Evolutionary conservation across 2,113 vertebrate genomes (phyloP).

Genomic region (Cyanoramphus novaezelandiae): DNA sequence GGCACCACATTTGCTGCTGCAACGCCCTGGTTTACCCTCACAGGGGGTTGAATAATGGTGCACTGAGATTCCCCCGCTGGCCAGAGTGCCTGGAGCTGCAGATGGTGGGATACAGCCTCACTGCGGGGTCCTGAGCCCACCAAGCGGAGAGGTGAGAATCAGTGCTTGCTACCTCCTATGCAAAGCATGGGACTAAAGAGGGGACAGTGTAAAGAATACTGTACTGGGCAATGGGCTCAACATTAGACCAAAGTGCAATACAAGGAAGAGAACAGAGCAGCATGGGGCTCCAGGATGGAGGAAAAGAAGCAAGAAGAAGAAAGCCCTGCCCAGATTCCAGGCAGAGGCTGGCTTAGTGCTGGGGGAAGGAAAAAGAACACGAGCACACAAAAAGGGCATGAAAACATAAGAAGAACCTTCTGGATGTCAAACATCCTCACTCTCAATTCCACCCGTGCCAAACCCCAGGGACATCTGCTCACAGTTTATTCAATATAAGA

Average conservation of each 20-base stretch:
- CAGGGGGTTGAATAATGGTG: not conserved
- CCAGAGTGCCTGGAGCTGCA: not conserved
- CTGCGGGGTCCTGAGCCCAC: not conserved
- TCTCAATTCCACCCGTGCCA: not conserved
- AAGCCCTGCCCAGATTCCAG: not conserved
- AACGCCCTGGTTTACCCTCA: not conserved
- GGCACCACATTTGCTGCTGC: not conserved
- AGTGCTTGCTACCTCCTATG: not conserved
- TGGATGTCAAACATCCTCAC: not conserved
- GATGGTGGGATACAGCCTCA: not conserved
- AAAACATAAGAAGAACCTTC: not conserved
- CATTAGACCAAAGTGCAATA: rapidly evolving
- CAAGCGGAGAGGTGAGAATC: not conserved
- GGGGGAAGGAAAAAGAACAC: not conserved
- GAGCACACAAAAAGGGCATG: not conserved
- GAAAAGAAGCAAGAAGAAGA: not conserved
- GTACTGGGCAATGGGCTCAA: not conserved
- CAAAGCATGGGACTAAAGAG: not conserved
- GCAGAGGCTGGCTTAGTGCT: not conserved
- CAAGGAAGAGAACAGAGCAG: not conserved
- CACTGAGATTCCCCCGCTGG: not conserved
- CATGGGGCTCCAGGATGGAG: not conserved
- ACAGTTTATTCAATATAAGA: not conserved
- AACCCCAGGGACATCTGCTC: not conserved
- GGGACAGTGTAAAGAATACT: not conserved